Conservation (phyloP, 1,140 invertebrate species). For the Neodiprion lecontei region DNA sequence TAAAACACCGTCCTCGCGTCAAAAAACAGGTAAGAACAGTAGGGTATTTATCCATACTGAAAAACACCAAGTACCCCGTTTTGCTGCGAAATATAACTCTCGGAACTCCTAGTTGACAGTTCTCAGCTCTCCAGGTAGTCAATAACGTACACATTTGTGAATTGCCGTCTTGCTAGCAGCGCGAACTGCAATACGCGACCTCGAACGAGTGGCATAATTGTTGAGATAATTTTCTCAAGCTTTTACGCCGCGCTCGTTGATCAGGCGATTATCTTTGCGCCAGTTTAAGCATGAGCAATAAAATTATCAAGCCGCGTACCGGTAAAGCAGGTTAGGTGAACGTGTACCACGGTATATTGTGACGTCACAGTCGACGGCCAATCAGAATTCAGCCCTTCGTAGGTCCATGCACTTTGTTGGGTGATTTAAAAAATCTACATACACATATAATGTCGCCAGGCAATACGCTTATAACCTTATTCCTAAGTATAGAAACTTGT, state of each 20-base stretch:
- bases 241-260: not conserved
- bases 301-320: constrained; percentile 26
- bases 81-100: not conserved
- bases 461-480: too few relatives aligned
- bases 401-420: constrained; percentile 9
- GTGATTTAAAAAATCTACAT: constrained; percentile 1
- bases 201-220: not conserved
- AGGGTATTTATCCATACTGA: not conserved
- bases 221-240: not conserved
- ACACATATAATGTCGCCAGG: too few relatives aligned
- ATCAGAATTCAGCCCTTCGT: not conserved
- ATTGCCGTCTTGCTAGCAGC: too few relatives aligned
- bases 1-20: not conserved
- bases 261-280: not conserved
- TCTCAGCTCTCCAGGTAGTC: not conserved
- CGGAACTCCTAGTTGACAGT: not conserved
- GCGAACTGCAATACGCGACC: too few relatives aligned
- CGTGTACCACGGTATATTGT: constrained; percentile 5
- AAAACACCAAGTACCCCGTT: not conserved
- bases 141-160: not conserved
- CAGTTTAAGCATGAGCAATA: not conserved
- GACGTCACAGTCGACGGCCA: constrained; percentile 12
- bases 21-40: not conserved
- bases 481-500: too few relatives aligned
- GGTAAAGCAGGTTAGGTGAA: constrained; percentile 44